These are phyloP conservation scores for Theristicus caerulescens DNA, from an alignment of 2,113 vertebrate species.

Conservation along the genomic window DNA sequence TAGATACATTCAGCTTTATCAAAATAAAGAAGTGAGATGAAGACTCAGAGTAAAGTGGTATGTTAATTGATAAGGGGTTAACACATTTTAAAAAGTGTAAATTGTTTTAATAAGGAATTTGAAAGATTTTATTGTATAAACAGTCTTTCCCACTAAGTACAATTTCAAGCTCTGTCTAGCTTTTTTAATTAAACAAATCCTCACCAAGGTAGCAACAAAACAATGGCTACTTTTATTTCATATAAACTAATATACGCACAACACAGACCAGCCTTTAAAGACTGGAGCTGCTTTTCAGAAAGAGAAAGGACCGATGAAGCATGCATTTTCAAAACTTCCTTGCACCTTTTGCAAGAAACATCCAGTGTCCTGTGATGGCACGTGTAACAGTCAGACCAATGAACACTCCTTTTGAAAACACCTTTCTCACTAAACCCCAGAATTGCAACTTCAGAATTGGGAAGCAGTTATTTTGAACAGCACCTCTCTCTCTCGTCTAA, in stretches of 20 bases:
- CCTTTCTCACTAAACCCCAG: background rate
- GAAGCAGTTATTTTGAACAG: background rate
- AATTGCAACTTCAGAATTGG: background rate
- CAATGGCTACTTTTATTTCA: background rate
- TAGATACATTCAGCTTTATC: background rate
- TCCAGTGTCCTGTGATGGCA: background rate
- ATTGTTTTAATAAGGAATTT: background rate
- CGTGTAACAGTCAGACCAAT: rapidly evolving
- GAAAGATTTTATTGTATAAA: background rate
- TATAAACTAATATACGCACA: background rate
- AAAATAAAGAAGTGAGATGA: background rate
- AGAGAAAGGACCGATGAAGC: background rate
- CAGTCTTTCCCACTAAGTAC: background rate
- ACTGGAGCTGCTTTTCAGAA: background rate
- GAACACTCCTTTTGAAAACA: background rate
- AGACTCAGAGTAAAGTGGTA: background rate
- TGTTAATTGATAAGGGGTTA: background rate
- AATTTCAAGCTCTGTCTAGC: background rate
- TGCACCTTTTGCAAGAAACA: background rate
- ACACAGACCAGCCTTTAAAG: background rate
- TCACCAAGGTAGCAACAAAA: background rate
- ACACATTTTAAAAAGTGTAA: background rate
- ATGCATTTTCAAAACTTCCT: background rate
- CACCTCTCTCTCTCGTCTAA: background rate
- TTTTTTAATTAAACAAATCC: background rate